Evolutionary conservation across 2,113 vertebrate species (phyloP).

Genomic region (Azemiops feae): DNA sequence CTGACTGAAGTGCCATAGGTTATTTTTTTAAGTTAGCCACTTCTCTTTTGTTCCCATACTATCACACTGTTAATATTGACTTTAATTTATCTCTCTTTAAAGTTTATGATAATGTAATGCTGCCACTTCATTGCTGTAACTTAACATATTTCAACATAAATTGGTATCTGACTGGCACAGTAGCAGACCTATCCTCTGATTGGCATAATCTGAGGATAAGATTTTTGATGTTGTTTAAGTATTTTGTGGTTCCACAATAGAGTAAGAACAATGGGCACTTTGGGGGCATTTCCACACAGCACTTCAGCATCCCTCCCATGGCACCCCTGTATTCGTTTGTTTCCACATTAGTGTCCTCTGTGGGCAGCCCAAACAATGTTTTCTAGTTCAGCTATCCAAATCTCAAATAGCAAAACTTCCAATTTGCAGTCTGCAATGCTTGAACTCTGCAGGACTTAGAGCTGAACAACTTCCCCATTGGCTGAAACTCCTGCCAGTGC

Average conservation of each 20-base stretch:
- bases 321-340: background rate
- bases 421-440: background rate
- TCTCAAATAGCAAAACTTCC: background rate
- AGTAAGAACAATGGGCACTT: background rate
- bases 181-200: background rate
- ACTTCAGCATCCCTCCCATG: background rate
- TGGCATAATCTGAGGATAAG: background rate
- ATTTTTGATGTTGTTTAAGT: background rate
- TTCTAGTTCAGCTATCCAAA: background rate
- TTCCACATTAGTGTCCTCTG: background rate
- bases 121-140: background rate
- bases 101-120: background rate
- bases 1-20: background rate
- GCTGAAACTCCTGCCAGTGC: background rate
- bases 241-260: background rate
- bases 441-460: background rate
- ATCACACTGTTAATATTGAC: background rate
- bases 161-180: background rate
- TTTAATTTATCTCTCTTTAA: background rate
- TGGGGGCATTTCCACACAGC: background rate
- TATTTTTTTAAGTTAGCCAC: background rate
- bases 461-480: background rate
- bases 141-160: background rate
- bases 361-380: background rate
- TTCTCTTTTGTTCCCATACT: background rate